phyloP scores from a whole-genome alignment of 1,140 invertebrate species.

The Eupristina koningsbergeri region DNA sequence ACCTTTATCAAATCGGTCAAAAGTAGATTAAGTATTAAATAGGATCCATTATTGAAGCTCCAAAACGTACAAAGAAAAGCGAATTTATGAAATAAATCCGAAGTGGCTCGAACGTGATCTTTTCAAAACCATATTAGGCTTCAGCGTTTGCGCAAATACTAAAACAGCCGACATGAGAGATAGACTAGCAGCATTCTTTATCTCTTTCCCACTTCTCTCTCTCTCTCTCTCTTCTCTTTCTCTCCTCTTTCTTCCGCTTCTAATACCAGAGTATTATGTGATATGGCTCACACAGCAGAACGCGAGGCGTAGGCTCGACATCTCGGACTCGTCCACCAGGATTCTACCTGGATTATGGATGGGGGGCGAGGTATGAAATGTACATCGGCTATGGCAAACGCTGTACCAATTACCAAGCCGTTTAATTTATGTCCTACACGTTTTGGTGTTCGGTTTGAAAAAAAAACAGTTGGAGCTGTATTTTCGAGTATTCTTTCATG shows the following conservation, averaged over 20 bases:
- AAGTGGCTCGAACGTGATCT: background rate
- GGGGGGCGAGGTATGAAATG: background rate
- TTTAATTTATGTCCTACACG: background rate
- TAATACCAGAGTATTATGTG: slow-evolving; percentile 11
- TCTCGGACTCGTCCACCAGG: background rate
- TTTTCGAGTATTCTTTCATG: background rate
- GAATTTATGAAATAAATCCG: slow-evolving; percentile 4
- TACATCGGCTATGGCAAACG: background rate
- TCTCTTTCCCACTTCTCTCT: background rate
- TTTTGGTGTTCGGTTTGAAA: background rate
- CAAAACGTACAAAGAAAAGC: background rate
- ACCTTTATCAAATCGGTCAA: background rate
- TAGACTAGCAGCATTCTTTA: background rate
- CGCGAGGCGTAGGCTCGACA: background rate
- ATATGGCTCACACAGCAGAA: background rate
- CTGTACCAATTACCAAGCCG: slow-evolving; percentile 1
- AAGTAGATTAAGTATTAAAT: background rate
- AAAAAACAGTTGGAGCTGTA: background rate
- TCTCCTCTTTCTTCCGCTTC: background rate
- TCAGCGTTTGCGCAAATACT: slow-evolving; percentile 12
- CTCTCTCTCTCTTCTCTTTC: background rate
- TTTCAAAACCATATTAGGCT: slow-evolving; percentile 12
- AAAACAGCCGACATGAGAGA: background rate
- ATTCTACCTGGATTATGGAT: background rate
- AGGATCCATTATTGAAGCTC: background rate